These are phyloP conservation scores for Brachypterus glaber DNA, from an alignment of 2,888 invertebrate species.

Conservation along the genomic window DNA sequence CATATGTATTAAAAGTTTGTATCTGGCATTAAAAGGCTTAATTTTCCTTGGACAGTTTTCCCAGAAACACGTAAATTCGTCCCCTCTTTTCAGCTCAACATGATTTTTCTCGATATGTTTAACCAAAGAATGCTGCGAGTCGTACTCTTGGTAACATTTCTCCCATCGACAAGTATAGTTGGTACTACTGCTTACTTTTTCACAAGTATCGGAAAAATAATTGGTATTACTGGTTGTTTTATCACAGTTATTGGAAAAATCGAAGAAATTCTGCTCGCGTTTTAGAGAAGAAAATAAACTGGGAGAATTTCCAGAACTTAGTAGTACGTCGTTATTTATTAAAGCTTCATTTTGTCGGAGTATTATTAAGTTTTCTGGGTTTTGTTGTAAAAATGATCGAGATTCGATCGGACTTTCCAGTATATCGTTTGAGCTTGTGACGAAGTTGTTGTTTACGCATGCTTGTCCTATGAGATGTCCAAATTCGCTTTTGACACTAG, in stretches of 20 bases:
- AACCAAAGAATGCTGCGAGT: constrained; percentile 69
- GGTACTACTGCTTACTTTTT: constrained; percentile 21
- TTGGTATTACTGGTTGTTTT: constrained; percentile 18
- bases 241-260: neutral
- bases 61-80: constrained; percentile 93
- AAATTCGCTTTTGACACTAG: constrained; percentile 22
- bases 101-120: constrained; percentile 79
- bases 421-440: constrained; percentile 10
- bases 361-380: constrained; percentile 38
- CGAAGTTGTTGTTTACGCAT: constrained; percentile 27
- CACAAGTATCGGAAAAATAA: constrained; percentile 15
- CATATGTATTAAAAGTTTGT: constrained; percentile 95
- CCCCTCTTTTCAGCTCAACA: constrained; percentile 75
- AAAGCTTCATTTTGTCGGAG: constrained; percentile 40
- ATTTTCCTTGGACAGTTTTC: constrained; percentile 79
- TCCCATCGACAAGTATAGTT: constrained; percentile 69
- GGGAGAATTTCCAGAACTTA: constrained; percentile 25
- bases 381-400: no score
- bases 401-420: neutral
- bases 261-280: neutral
- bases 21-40: constrained; percentile 93
- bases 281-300: constrained; percentile 9
- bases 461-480: constrained; percentile 34
- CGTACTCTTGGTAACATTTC: constrained; percentile 70
- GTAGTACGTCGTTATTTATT: constrained; percentile 34